Evolutionary conservation across 2,113 vertebrate species (phyloP), one percentile per base, ranked within the genome.

Genomic region (Indicator indicator): DNA sequence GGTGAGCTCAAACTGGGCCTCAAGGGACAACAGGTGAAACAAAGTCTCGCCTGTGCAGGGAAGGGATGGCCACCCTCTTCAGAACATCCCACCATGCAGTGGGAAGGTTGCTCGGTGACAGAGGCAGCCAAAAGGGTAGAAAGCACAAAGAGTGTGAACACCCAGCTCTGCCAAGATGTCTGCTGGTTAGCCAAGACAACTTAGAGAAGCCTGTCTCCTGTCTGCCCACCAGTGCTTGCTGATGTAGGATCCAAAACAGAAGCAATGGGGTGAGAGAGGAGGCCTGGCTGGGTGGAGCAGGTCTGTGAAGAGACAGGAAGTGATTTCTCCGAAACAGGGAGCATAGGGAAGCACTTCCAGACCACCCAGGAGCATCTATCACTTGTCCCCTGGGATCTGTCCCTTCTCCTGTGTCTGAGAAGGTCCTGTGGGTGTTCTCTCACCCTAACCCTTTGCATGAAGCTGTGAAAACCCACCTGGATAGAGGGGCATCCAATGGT

Each of bases 401-500:
- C 21, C 59, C 30, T 64, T 67, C 71, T 72, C 44, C 42, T 50
- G 19, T 83, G 65, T 38, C 58, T 9, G 0, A 76, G 27, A 74
- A 83, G 20, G 74, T 26, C 23, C 74, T 20, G 6, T n/a, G 69
- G 56, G 30, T 67, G 46, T 78, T 83, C 89, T 46, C 44, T 60
- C 32, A 20, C 62, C 52, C n/a, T 83, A 50, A 40, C 13, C 40
- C 42, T 74, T 44, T 38, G 54, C 33, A 19, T 62, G 58, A 83
- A 90, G 62, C 28, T 81, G 33, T 89, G 67, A 63, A 82, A 90
- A 93, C 97, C 86, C 94, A 99, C 98, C 98, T 97, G 98, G 98
- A 86, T 99, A 98, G 59, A 99, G 98, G 13, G 99, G 98, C 62
- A 98, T 97, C 99, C 99, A 99, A 88, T 97, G 98, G 86, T 98